These are phyloP conservation scores for Chrysotoxum bicinctum DNA, from an alignment of 2,888 invertebrate genomes.

Conservation along the genomic window DNA sequence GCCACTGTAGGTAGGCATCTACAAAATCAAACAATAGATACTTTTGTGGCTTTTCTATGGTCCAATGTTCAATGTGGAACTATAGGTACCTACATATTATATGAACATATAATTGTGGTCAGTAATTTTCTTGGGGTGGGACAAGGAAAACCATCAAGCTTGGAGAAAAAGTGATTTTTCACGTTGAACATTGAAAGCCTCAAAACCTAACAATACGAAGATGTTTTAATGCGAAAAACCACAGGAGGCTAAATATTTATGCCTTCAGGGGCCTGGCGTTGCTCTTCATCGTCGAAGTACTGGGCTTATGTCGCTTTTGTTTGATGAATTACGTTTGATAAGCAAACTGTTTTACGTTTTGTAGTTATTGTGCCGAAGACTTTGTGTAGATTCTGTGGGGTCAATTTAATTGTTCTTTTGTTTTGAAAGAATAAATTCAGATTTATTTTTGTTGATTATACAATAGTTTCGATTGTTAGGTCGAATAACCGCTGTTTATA, in stretches of 20 bases:
- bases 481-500: no score
- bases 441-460: background rate
- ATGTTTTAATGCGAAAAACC: slow-evolving; percentile 19
- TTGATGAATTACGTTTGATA: slow-evolving; percentile 44
- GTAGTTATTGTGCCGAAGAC: background rate
- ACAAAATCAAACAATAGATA: slow-evolving; percentile 38
- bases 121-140: background rate
- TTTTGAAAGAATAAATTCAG: background rate
- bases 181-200: slow-evolving; percentile 5
- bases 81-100: background rate
- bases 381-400: slow-evolving; percentile 18
- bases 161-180: background rate
- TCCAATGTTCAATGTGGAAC: slow-evolving; percentile 7
- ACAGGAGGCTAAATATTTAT: slow-evolving; percentile 8
- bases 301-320: slow-evolving; percentile 7
- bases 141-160: background rate
- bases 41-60: slow-evolving; percentile 16
- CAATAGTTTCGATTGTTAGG: no score
- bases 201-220: background rate
- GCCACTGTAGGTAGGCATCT: background rate
- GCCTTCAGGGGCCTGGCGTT: background rate
- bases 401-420: slow-evolving; percentile 24
- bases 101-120: slow-evolving; percentile 9
- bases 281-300: background rate
- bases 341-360: slow-evolving; percentile 9